Evolutionary conservation across 2,888 invertebrate genomes (phyloP), one percentile per base, ranked within the genome.

Genomic region (Glyphotaelius pellucidus): DNA sequence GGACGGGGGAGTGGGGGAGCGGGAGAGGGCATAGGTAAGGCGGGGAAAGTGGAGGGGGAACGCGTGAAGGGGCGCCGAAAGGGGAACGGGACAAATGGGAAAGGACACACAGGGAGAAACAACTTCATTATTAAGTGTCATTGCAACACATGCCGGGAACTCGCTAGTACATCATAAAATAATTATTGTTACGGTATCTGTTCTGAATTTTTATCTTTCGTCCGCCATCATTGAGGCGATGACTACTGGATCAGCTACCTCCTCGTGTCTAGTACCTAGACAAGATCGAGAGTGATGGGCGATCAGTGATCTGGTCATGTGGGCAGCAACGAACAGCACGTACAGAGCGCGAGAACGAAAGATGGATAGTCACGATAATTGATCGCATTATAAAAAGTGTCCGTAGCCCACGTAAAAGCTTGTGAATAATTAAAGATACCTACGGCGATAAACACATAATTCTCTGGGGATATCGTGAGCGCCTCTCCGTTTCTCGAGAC

Each of bases 351-450:
- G 83, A 38, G 83, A 83, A 83, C 35, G 83, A 7, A 38, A 83
- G 83, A 83, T 35, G 25, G 83, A 25, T 38, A 9, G 32, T 25
- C 83, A 38, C 83, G 83, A 83, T 83, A 83, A 83, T 83, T 83
- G 83, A 32, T 32, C 35, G 83, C 83, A 83, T 35, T 83, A 83
- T 35, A 83, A 83, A 83, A 32, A 38, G 83, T 32, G 19, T 35
- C 83, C 83, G 83, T n/a, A 83, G 83, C 67, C 67, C 83, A 83
- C 81, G 83, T 32, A 83, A 2, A 83, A 83, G 15, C 35, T 19
- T 35, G 35, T 38, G 83, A 83, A 83, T 83, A 83, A 83, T 35
- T 32, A 83, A 32, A 83, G 35, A 32, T 67, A 25, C 67, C 67
- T 83, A 35, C 25, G 19, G 32, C 83, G 35, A 83, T 83, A 83